Evolutionary conservation across 64 coral and sea anemone genomes (phyloP), one percentile per base, ranked within the genome.

Genomic region (Exaiptasia diaphana): DNA sequence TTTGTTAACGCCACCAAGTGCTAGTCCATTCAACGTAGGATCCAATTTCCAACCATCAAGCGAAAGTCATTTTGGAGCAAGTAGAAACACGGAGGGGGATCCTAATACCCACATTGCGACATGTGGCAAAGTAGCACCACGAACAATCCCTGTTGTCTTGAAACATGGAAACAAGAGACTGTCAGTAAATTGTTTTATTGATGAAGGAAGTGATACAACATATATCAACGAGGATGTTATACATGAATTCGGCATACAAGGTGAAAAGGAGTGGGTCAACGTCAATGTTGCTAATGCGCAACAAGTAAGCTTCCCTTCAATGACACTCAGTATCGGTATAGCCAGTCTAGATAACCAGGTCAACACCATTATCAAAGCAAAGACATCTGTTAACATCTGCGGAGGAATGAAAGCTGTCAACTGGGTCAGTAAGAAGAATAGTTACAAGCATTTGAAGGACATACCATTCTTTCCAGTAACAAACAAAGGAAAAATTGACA

Each of bases 151-250:
- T 41, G 82, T 42, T 28, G 29, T 85, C 68, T 38, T 88, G 74
- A 88, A 80, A 50, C 21, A 73, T 68, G 77, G 67, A 38, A 82
- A 35, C 54, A 90, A 81, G 32, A 90, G 68, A 82, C 34, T 81
- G 48, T 8, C 34, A 42, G 86, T 90, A 27, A 88, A 88, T 46
- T 79, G 85, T 88, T 77, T 79, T 26, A 18, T 88, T 11, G 85
- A 88, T 32, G 61, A 88, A 78, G 74, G 74, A 49, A 89, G 86
- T 35, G 82, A 85, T 27, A 78, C 73, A 53, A 87, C 71, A 53
- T 87, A 87, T 54, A 46, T 77, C 5, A 90, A 90, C 69, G 71
- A 90, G 62, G 78, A 90, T 67, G 87, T 90, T 0, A 36, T 90
- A 0, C 26, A 90, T 17, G 34, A 49, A 32, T 41, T 83, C 3